A percentile compares a stretch with the other conserved stretches of the same genome.
phyloP scores from a whole-genome alignment of 2,113 vertebrate genomes.

The Proterorhinus semilunaris region DNA sequence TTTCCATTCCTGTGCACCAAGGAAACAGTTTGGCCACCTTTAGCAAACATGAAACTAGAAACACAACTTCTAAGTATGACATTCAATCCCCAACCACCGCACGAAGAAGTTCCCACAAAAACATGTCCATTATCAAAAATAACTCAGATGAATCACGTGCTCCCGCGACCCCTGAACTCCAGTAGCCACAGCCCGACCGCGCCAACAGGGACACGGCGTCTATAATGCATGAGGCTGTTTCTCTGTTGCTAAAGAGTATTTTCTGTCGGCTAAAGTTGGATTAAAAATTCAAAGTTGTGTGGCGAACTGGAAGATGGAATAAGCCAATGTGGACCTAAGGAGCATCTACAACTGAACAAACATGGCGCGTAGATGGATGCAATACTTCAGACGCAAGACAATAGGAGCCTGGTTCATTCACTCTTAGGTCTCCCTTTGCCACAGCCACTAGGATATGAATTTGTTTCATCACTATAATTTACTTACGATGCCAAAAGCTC shows the following conservation, averaged over 20 bases:
- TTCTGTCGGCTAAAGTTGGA: constrained; percentile 56
- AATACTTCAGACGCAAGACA: not conserved
- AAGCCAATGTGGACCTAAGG: constrained; percentile 27
- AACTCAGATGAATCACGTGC: not conserved
- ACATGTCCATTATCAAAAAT: not conserved
- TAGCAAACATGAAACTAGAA: no score
- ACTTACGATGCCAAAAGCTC: no score
- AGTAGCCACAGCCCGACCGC: constrained; percentile 17
- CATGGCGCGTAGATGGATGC: not conserved
- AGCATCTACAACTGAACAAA: not conserved
- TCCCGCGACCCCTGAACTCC: constrained; percentile 1
- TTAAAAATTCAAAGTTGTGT: constrained; percentile 57
- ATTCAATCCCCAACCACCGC: no score
- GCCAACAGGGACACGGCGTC: constrained; percentile 41
- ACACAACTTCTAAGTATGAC: no score
- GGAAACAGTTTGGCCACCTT: no score
- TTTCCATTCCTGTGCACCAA: no score
- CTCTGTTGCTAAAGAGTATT: constrained; percentile 29
- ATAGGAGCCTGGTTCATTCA: not conserved
- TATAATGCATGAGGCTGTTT: constrained; percentile 56
- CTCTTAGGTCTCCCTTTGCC: no score
- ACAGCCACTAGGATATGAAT: no score
- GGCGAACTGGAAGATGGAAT: constrained; percentile 11
- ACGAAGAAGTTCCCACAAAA: no score
- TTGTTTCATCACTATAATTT: no score